Conservation (phyloP, 2,113 vertebrate species). For the Mormyrus iriodes region DNA sequence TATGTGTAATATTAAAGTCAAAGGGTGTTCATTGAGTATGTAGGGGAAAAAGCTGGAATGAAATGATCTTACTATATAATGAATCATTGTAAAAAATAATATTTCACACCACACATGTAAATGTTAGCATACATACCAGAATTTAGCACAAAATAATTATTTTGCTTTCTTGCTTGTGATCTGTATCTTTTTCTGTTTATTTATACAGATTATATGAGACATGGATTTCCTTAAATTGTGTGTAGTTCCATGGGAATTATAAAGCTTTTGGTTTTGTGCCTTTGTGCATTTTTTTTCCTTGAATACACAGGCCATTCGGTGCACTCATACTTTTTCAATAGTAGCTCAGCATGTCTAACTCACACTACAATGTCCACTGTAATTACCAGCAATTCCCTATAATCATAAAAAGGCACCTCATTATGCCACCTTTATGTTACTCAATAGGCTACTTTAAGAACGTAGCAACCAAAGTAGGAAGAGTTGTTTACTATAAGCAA, state of each 20-base stretch:
- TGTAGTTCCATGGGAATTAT: not conserved
- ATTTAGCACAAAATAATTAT: not conserved
- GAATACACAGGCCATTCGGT: not conserved
- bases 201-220: not conserved
- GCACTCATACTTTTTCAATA: not conserved
- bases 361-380: not conserved
- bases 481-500: conserved; percentile 20
- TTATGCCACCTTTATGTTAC: not conserved
- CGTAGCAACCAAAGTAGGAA: not conserved
- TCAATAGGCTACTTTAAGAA: not conserved
- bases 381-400: not conserved
- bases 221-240: not conserved
- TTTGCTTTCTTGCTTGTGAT: not conserved
- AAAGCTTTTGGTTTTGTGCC: not conserved
- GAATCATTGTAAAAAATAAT: too few relatives aligned
- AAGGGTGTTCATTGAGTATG: not conserved
- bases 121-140: not conserved
- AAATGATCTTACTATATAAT: not conserved
- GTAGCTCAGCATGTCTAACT: not conserved
- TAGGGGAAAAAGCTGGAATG: not conserved
- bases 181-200: not conserved
- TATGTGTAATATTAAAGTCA: not conserved
- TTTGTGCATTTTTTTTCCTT: not conserved
- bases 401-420: not conserved
- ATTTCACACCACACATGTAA: not conserved